These are phyloP conservation scores for Thumatha senex DNA, from an alignment of 2,888 invertebrate genomes.

Conservation along the genomic window DNA sequence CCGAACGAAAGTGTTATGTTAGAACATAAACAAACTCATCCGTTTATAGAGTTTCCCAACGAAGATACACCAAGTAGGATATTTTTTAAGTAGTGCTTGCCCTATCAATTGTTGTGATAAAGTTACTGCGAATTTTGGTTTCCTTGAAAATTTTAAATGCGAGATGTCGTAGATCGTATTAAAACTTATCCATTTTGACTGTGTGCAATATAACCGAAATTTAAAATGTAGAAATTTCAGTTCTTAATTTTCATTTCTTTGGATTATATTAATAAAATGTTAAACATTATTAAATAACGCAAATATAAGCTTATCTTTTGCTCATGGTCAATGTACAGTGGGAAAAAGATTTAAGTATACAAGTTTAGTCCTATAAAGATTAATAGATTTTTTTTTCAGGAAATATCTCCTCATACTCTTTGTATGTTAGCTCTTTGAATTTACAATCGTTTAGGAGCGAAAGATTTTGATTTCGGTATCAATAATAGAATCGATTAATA, in stretches of 20 bases:
- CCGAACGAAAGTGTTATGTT: conserved; percentile 60
- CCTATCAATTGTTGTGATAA: conserved; percentile 13
- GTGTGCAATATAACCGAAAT: background rate
- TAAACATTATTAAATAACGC: too few species aligned
- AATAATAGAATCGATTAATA: too few species aligned
- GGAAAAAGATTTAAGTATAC: too few species aligned
- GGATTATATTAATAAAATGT: background rate
- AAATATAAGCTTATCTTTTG: too few species aligned
- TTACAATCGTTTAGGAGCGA: too few species aligned
- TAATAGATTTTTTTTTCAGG: too few species aligned
- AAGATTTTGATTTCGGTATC: too few species aligned
- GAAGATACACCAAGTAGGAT: conserved; percentile 77
- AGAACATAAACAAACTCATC: conserved; percentile 74
- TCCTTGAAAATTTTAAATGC: background rate
- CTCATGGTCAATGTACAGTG: too few species aligned
- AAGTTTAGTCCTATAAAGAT: too few species aligned
- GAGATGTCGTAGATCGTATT: background rate
- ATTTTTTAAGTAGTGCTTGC: conserved; percentile 74
- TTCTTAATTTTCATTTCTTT: background rate
- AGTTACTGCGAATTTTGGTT: conserved; percentile 10
- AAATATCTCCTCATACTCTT: too few species aligned
- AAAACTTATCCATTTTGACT: background rate
- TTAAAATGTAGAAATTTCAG: background rate
- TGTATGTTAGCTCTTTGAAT: too few species aligned
- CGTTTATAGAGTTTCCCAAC: conserved; percentile 76